Evolutionary conservation across 2,888 invertebrate genomes (phyloP).

Genomic region (Nomada flava): DNA sequence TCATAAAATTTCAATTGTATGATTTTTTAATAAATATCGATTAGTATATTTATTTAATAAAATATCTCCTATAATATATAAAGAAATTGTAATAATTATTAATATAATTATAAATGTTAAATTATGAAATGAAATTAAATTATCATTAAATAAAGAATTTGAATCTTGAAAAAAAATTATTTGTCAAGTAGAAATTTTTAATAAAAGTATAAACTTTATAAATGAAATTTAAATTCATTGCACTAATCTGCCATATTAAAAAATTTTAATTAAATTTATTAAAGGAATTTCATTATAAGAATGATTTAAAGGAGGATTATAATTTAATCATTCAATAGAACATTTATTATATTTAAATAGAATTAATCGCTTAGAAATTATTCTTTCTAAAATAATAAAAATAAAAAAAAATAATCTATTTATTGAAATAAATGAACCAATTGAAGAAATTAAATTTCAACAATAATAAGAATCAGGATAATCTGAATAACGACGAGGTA

Average conservation of each 20-base stretch:
- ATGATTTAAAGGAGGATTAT: neutral
- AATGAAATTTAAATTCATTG: slow-evolving; percentile 1
- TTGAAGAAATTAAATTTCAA: slow-evolving; percentile 18
- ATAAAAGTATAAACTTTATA: slow-evolving; percentile 4
- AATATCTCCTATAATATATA: slow-evolving; percentile 80
- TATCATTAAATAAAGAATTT: neutral
- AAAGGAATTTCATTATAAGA: neutral
- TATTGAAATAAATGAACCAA: slow-evolving; percentile 76
- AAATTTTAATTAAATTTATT: neutral
- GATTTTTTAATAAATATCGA: neutral
- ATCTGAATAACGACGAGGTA: slow-evolving; percentile 47
- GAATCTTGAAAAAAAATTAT: slow-evolving; percentile 3
- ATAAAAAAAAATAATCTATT: slow-evolving; percentile 84
- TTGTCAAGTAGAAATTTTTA: slow-evolving; percentile 11
- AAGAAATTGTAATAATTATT: slow-evolving; percentile 53
- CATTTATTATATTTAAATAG: slow-evolving; percentile 15
- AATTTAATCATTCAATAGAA: slow-evolving; percentile 4
- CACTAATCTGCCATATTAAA: slow-evolving; percentile 27
- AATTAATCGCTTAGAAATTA: slow-evolving; percentile 80
- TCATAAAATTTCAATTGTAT: neutral
- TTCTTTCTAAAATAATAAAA: slow-evolving; percentile 88
- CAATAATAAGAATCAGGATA: slow-evolving; percentile 75
- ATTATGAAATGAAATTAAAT: slow-evolving; percentile 6
- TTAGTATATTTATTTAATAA: slow-evolving; percentile 32
- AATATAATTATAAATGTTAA: slow-evolving; percentile 5